phyloP scores from a whole-genome alignment of 2,113 vertebrate species.

The Glaucidium brasilianum region DNA sequence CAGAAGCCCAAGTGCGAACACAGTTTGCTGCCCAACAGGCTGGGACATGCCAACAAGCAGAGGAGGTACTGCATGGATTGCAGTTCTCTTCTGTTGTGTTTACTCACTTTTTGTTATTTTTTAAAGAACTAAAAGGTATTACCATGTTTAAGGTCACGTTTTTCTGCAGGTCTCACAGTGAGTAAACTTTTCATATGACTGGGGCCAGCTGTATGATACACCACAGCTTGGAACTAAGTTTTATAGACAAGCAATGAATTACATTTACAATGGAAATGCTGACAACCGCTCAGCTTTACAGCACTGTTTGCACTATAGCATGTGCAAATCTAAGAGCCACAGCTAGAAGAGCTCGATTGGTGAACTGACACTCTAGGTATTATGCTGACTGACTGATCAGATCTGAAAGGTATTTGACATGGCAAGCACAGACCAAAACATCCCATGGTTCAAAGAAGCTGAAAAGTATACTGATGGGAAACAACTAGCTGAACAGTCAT shows the following conservation, averaged over 20 bases:
- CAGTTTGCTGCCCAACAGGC: neutral
- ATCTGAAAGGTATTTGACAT: neutral
- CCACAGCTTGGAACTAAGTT: neutral
- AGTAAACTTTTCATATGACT: neutral
- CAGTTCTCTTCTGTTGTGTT: neutral
- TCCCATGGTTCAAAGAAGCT: conserved; percentile 15
- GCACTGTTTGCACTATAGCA: neutral
- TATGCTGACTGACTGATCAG: neutral
- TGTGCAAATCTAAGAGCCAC: neutral
- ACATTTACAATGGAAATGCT: neutral
- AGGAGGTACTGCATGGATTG: neutral
- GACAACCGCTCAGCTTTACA: neutral
- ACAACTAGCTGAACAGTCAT: conserved; percentile 43
- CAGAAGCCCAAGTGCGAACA: neutral
- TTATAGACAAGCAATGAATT: neutral
- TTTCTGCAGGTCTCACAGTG: neutral
- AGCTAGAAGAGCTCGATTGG: neutral
- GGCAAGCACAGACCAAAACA: conserved; percentile 20
- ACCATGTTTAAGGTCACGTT: neutral
- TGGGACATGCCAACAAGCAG: neutral
- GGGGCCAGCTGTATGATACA: neutral
- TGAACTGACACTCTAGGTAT: neutral
- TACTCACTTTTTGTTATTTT: neutral
- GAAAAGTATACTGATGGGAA: conserved; percentile 39
- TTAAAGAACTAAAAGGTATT: neutral